Conservation (phyloP, 2,113 vertebrate species). For the Synchiropus splendidus region DNA sequence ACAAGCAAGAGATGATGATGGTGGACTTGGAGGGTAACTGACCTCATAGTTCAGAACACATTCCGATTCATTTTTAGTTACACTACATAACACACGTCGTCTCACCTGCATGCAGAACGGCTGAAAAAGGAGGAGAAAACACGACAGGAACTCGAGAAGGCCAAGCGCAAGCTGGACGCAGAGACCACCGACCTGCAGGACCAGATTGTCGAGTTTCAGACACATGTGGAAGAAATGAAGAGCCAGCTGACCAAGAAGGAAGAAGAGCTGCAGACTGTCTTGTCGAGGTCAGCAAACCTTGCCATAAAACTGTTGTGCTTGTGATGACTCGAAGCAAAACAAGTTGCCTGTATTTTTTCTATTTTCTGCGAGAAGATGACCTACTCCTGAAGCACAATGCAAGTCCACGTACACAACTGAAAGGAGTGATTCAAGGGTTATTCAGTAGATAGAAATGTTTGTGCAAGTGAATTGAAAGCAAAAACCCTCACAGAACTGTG, state of each 20-base stretch:
- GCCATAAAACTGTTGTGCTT: too few species aligned
- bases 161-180: constrained; percentile 90
- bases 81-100: background rate
- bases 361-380: too few species aligned
- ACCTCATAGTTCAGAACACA: too few species aligned
- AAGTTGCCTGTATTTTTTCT: too few species aligned
- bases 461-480: too few species aligned
- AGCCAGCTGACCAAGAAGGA: constrained; percentile 90
- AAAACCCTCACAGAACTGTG: too few species aligned
- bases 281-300: constrained; percentile 86
- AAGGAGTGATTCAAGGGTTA: too few species aligned
- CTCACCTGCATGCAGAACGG: constrained; percentile 68
- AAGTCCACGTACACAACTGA: too few species aligned
- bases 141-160: constrained; percentile 91
- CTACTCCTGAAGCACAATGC: too few species aligned
- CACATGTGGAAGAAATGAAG: constrained; percentile 93
- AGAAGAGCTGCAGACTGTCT: constrained; percentile 84
- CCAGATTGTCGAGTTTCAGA: constrained; percentile 92
- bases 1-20: constrained; percentile 99
- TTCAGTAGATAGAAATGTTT: too few species aligned
- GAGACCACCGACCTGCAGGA: constrained; percentile 95
- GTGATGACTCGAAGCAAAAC: too few species aligned
- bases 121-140: constrained; percentile 98
- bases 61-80: too few species aligned
- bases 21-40: constrained; percentile 87